A percentile compares a stretch with the other conserved stretches of the same genome.
phyloP scores from a whole-genome alignment of 2,888 invertebrate genomes.

The Silvanus unidentatus region DNA sequence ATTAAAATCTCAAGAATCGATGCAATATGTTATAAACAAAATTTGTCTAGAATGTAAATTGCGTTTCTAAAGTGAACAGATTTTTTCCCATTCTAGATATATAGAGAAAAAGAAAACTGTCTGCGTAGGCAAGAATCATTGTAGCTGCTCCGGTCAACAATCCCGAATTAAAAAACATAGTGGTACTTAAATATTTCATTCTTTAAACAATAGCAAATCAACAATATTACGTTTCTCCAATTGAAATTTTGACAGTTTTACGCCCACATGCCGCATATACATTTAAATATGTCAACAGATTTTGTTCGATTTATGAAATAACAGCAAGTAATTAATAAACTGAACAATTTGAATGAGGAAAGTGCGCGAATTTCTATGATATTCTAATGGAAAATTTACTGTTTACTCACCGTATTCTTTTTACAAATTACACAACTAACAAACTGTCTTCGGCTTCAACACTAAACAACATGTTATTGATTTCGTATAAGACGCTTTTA shows the following conservation, averaged over 20 bases:
- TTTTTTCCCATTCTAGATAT: no score
- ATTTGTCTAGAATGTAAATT: no score
- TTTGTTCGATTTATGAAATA: slow-evolving; percentile 25
- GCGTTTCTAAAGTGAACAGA: no score
- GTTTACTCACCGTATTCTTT: slow-evolving; percentile 34
- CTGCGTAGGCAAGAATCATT: no score
- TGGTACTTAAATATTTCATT: no score
- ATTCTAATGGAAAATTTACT: no score
- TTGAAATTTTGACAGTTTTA: slow-evolving; percentile 39
- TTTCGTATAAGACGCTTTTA: slow-evolving; percentile 23
- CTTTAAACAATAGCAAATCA: no score
- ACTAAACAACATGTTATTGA: slow-evolving; percentile 44
- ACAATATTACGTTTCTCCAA: not conserved
- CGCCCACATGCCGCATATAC: slow-evolving; percentile 43
- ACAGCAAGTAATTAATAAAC: slow-evolving; percentile 19
- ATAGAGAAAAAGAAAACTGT: no score
- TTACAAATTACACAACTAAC: slow-evolving; percentile 32
- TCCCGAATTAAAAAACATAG: no score
- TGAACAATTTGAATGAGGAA: slow-evolving; percentile 3
- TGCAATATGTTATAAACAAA: no score
- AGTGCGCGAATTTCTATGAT: slow-evolving; percentile 4
- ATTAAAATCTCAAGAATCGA: no score
- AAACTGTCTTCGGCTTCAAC: slow-evolving; percentile 33
- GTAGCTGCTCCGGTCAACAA: no score
- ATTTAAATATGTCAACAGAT: slow-evolving; percentile 36